phyloP scores from a whole-genome alignment of 1,140 invertebrate species.

The Calliopsis andreniformis region DNA sequence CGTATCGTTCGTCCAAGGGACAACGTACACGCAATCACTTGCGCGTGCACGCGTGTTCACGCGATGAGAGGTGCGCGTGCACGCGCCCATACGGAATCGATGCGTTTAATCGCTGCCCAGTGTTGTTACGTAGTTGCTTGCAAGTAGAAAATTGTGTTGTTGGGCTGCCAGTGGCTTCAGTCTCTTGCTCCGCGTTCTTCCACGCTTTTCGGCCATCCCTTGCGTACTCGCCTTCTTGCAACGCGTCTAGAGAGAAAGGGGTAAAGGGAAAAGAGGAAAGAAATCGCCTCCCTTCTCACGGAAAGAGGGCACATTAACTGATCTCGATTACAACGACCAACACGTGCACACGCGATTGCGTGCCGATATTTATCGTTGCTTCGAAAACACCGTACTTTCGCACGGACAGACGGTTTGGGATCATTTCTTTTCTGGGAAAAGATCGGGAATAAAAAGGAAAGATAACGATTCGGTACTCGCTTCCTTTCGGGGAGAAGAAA shows the following conservation, averaged over 20 bases:
- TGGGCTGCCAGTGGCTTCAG: slow-evolving; percentile 63
- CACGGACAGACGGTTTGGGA: background rate
- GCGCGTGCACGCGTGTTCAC: background rate
- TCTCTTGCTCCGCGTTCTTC: slow-evolving; percentile 45
- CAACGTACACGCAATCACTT: background rate
- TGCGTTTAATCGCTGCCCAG: slow-evolving; percentile 52
- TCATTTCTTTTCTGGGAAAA: no score
- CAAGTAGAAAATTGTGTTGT: slow-evolving; percentile 57
- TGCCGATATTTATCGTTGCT: background rate
- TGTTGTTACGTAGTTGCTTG: slow-evolving; percentile 65
- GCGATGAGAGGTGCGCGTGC: background rate
- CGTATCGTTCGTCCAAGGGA: slow-evolving; percentile 2
- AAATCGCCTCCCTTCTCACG: background rate
- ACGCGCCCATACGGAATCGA: slow-evolving; percentile 28
- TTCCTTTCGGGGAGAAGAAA: no score
- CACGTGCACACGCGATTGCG: no score
- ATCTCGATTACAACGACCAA: no score
- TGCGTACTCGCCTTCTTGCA: background rate
- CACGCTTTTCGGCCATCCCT: slow-evolving; percentile 44
- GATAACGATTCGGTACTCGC: no score
- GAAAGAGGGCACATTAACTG: no score
- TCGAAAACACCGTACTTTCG: no score
- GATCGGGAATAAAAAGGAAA: no score
- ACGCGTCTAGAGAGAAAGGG: background rate
- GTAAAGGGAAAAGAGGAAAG: slow-evolving; percentile 30